Percentiles rank a stretch among this genome's conserved stretches.
phyloP scores from a whole-genome alignment of 2,888 invertebrate species.

The Pristionchus japonicus region DNA sequence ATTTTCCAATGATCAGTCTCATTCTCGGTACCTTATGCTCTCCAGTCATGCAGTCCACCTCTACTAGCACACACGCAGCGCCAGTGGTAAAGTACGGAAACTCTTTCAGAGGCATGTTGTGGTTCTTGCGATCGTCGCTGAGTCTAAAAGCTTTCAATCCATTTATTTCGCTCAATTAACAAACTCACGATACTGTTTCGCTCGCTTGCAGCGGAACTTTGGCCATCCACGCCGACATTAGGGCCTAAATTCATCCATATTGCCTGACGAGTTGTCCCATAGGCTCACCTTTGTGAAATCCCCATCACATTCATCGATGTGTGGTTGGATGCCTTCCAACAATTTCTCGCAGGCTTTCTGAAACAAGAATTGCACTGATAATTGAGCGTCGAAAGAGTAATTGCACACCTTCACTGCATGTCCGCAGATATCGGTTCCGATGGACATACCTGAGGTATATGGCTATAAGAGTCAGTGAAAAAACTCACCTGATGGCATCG shows the following conservation, averaged over 20 bases:
- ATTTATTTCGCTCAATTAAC: too few species aligned
- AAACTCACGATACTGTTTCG: conserved; percentile 57
- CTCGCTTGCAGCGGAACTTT: conserved; percentile 57
- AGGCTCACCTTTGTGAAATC: conserved; percentile 53
- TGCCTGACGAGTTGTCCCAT: too few species aligned
- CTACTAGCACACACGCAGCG: conserved; percentile 88
- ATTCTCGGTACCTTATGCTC: conserved; percentile 83
- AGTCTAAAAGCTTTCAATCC: too few species aligned
- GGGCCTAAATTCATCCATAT: conserved; percentile 48
- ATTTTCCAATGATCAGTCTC: not conserved
- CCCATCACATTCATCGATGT: conserved; percentile 69
- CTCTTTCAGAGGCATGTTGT: conserved; percentile 47
- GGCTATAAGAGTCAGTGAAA: not conserved
- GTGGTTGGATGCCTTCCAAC: conserved; percentile 83
- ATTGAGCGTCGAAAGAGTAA: too few species aligned
- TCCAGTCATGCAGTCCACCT: conserved; percentile 92
- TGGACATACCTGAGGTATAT: conserved; percentile 85
- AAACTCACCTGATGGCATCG: conserved; percentile 88
- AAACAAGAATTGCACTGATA: too few species aligned
- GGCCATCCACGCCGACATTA: conserved; percentile 51
- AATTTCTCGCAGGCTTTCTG: conserved; percentile 83
- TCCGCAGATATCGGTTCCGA: conserved; percentile 89
- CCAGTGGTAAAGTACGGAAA: conserved; percentile 86
- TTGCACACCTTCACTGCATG: conserved; percentile 84
- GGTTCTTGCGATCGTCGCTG: conserved; percentile 57